Conservation (phyloP, 2,888 invertebrate genomes). For the Sphaeridia pumilis region DNA sequence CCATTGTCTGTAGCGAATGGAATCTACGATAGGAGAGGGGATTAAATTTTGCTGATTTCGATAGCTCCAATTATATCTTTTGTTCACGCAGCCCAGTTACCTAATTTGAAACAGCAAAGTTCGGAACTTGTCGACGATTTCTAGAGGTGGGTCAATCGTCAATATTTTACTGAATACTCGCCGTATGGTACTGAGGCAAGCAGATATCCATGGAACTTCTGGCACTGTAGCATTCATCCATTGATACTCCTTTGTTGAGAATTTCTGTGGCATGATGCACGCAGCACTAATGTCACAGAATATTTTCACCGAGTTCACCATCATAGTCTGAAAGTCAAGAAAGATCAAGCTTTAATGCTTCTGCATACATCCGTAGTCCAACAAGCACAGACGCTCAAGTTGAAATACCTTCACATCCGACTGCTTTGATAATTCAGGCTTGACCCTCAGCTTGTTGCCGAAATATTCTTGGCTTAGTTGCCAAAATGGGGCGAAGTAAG, state of each 20-base stretch:
- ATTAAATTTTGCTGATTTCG: neutral
- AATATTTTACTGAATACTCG: slow-evolving; percentile 65
- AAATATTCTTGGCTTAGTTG: slow-evolving; percentile 90
- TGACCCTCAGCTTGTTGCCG: slow-evolving; percentile 68
- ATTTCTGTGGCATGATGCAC: slow-evolving; percentile 25
- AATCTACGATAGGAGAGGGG: slow-evolving; percentile 41
- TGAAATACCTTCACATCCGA: slow-evolving; percentile 52
- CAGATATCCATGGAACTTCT: slow-evolving; percentile 56
- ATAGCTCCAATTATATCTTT: neutral
- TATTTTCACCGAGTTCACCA: slow-evolving; percentile 60
- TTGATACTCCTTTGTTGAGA: slow-evolving; percentile 20
- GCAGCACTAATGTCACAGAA: slow-evolving; percentile 55
- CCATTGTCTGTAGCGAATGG: slow-evolving; percentile 70
- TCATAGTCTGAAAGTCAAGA: slow-evolving; percentile 52
- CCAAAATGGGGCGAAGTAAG: slow-evolving; percentile 84
- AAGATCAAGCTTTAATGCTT: slow-evolving; percentile 10
- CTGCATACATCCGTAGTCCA: neutral
- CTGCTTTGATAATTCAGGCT: slow-evolving; percentile 59
- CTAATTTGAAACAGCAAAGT: slow-evolving; percentile 75
- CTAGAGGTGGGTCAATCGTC: slow-evolving; percentile 72
- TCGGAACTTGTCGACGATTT: slow-evolving; percentile 73
- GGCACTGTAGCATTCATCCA: slow-evolving; percentile 33
- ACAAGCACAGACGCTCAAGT: neutral
- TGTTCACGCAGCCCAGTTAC: slow-evolving; percentile 29
- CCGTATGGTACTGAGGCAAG: slow-evolving; percentile 66